Conservation (phyloP, 2,113 vertebrate species). For the Heteronetta atricapilla region DNA sequence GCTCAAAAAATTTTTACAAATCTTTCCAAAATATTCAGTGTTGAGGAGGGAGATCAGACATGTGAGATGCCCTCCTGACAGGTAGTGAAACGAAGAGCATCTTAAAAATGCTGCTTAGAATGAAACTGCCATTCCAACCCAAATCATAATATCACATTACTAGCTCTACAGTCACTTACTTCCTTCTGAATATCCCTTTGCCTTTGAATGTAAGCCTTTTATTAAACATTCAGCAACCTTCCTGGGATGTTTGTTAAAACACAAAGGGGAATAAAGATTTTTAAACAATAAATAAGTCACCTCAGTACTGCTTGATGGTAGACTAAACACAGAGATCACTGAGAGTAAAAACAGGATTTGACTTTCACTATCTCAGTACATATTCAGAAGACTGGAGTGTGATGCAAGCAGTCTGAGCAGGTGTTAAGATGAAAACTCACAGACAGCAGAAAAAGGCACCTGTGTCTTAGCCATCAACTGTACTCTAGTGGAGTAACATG, state of each 20-base stretch:
- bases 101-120: constrained; percentile 30
- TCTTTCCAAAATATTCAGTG: constrained; percentile 9
- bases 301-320: neutral
- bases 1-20: neutral
- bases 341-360: neutral
- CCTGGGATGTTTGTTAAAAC: neutral
- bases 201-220: neutral
- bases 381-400: neutral
- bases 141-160: neutral
- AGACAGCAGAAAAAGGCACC: neutral
- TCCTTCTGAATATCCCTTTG: neutral
- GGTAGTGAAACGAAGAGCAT: constrained; percentile 6
- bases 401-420: neutral
- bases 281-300: constrained; percentile 15
- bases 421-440: neutral
- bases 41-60: neutral
- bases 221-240: constrained; percentile 12
- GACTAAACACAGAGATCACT: neutral
- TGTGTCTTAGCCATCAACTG: neutral
- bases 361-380: neutral
- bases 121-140: neutral
- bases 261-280: neutral
- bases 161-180: neutral
- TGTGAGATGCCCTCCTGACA: constrained; percentile 22
- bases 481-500: neutral